Evolutionary conservation across 2,888 invertebrate species (phyloP).

Genomic region (Spisula subtruncata): DNA sequence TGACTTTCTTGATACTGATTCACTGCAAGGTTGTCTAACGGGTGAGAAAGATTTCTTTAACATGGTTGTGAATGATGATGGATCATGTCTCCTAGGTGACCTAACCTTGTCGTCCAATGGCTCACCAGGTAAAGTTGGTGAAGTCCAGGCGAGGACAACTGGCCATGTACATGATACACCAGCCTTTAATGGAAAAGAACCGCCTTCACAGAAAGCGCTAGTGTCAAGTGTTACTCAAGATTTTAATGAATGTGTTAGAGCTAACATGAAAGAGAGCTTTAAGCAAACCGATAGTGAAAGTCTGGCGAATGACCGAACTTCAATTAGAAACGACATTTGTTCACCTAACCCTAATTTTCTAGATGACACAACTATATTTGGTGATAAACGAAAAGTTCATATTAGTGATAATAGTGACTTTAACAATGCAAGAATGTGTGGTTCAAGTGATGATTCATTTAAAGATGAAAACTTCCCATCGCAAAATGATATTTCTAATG

Average conservation of each 20-base stretch:
- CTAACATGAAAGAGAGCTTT: neutral
- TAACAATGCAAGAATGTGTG: neutral
- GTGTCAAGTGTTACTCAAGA: neutral
- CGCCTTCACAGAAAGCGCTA: neutral
- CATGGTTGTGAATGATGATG: constrained; percentile 6
- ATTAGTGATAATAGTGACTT: neutral
- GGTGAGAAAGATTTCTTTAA: neutral
- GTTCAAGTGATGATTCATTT: neutral
- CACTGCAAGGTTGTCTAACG: neutral
- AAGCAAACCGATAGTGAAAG: neutral
- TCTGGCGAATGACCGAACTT: neutral
- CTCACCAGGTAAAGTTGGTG: neutral
- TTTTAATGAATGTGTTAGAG: neutral
- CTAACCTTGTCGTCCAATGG: neutral
- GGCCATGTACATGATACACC: neutral
- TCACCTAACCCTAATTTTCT: neutral
- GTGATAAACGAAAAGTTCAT: neutral
- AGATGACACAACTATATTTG: neutral
- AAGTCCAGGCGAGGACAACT: neutral
- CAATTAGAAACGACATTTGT: neutral
- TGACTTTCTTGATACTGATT: neutral
- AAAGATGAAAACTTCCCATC: neutral
- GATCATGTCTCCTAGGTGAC: neutral
- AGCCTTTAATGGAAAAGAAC: neutral
- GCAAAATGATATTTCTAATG: neutral